Percentiles rank a stretch among this genome's conserved stretches.
Conservation (phyloP, 2,797 vertebrate species). For the Centropyge bicolor region DNA sequence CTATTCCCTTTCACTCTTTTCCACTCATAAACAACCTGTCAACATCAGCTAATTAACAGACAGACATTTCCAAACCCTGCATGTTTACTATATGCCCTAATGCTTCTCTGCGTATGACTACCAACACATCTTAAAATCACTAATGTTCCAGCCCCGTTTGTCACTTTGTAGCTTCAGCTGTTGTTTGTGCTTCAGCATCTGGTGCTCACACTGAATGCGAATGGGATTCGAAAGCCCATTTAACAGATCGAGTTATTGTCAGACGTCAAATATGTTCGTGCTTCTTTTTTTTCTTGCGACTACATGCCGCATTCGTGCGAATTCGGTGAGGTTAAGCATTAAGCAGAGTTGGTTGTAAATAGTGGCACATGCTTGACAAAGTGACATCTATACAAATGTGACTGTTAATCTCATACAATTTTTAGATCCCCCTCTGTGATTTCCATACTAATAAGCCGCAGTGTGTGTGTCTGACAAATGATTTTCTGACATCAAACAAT, state of each 20-base stretch:
- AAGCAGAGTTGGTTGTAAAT: constrained; percentile 2
- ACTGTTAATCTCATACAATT: constrained; percentile 50
- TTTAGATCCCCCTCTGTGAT: constrained; percentile 51
- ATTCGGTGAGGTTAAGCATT: not conserved
- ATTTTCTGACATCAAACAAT: constrained; percentile 66
- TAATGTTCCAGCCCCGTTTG: constrained; percentile 18
- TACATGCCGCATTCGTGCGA: not conserved
- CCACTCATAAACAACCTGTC: constrained; percentile 37
- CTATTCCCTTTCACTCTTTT: constrained; percentile 30
- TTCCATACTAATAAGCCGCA: constrained; percentile 58
- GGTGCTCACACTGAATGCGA: constrained; percentile 26
- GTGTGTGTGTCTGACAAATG: constrained; percentile 58
- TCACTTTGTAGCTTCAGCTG: constrained; percentile 47
- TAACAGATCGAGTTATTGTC: constrained; percentile 29
- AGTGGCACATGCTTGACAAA: constrained; percentile 25
- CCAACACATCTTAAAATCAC: constrained; percentile 19
- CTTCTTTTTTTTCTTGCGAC: not conserved
- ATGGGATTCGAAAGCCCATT: constrained; percentile 15
- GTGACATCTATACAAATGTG: constrained; percentile 33
- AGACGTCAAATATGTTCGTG: constrained; percentile 19
- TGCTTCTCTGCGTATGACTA: constrained; percentile 29
- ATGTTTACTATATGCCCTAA: constrained; percentile 28
- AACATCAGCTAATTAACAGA: constrained; percentile 39
- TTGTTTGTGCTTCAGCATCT: constrained; percentile 53
- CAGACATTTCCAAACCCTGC: not conserved